Conservation (phyloP, 2,888 invertebrate genomes). For the Cryptus armator region DNA sequence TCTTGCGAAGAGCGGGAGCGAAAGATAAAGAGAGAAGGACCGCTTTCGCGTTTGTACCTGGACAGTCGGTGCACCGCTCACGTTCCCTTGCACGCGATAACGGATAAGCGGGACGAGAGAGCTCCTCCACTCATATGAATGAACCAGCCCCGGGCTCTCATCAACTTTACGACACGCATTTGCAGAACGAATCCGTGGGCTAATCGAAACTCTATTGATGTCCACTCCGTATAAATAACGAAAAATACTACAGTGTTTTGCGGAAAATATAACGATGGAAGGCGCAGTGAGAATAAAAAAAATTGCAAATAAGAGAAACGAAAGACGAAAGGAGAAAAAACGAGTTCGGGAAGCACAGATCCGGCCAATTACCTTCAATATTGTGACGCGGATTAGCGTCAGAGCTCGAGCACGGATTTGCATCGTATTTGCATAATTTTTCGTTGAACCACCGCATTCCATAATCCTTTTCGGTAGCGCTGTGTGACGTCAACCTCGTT, state of each 20-base stretch:
- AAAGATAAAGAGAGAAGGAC: slow-evolving; percentile 14
- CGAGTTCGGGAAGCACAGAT: slow-evolving; percentile 56
- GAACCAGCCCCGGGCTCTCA: slow-evolving; percentile 43
- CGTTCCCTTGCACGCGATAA: slow-evolving; percentile 60
- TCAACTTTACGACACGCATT: neutral
- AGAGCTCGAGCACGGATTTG: slow-evolving; percentile 81
- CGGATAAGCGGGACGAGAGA: slow-evolving; percentile 56
- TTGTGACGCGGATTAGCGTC: slow-evolving; percentile 84
- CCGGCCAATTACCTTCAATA: slow-evolving; percentile 84
- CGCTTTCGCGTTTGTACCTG: slow-evolving; percentile 47
- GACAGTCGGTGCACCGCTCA: slow-evolving; percentile 27
- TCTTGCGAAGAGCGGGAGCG: neutral
- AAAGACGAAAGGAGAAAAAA: slow-evolving; percentile 72
- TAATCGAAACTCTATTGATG: neutral
- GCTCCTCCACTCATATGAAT: slow-evolving; percentile 49
- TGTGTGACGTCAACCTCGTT: slow-evolving; percentile 41
- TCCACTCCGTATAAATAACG: neutral
- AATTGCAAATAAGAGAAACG: slow-evolving; percentile 34
- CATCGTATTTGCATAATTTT: slow-evolving; percentile 84
- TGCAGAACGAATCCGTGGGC: neutral
- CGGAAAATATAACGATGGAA: neutral
- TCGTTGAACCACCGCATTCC: slow-evolving; percentile 77
- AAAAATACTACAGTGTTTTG: neutral
- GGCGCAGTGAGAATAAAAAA: neutral
- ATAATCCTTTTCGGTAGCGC: slow-evolving; percentile 69